Conservation (phyloP, 2,797 vertebrate genomes). For the Hippocampus kuda region DNA sequence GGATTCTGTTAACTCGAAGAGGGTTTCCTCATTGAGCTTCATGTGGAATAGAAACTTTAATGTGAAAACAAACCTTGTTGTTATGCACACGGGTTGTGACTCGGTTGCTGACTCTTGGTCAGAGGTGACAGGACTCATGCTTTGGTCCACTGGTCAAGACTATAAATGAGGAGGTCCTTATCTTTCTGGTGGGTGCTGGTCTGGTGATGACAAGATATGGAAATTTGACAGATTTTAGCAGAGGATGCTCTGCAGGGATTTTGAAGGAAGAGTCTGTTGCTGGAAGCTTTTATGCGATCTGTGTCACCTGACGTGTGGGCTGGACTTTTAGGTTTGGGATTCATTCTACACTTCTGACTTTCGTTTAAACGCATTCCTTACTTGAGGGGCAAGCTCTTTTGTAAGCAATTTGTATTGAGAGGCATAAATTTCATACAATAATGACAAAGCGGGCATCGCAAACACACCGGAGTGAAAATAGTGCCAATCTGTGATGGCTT, state of each 20-base stretch:
- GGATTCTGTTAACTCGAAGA: background rate
- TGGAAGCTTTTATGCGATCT: background rate
- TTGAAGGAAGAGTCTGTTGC: background rate
- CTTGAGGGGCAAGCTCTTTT: background rate
- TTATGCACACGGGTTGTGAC: background rate
- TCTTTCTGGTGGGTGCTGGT: background rate
- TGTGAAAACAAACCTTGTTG: background rate
- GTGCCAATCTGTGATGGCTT: slow-evolving; percentile 66
- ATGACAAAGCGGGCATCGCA: slow-evolving; percentile 54
- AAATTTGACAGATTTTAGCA: background rate
- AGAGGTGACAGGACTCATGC: background rate
- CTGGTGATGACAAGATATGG: slow-evolving; percentile 3
- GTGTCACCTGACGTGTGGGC: background rate
- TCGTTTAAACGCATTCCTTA: background rate
- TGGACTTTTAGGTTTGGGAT: background rate
- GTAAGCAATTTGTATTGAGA: background rate
- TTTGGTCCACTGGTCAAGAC: background rate
- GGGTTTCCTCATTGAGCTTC: background rate
- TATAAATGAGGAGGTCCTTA: slow-evolving; percentile 4
- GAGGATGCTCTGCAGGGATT: background rate
- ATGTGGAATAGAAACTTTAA: background rate
- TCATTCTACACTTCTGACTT: background rate
- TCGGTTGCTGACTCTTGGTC: background rate
- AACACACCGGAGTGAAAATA: slow-evolving; percentile 55
- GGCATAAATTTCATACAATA: background rate